phyloP scores from a whole-genome alignment of 1,140 invertebrate species.

The Zaprionus davidi region DNA sequence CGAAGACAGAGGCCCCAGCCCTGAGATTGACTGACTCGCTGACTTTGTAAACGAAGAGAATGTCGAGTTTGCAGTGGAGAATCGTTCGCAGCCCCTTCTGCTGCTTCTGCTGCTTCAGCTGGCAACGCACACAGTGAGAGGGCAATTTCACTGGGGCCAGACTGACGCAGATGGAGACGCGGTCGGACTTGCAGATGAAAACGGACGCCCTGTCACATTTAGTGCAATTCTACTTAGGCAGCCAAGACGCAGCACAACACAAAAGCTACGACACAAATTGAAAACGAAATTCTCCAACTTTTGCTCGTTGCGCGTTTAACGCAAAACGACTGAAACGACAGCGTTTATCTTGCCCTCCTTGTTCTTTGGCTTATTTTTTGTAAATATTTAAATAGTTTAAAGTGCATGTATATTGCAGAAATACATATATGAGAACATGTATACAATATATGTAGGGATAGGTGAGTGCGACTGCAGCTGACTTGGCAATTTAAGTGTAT shows the following conservation, averaged over 20 bases:
- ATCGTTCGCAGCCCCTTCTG: conserved; percentile 14
- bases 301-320: conserved; percentile 18
- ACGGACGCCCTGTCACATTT: conserved; percentile 68
- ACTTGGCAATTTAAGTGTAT: conserved; percentile 36
- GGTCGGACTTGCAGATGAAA: conserved; percentile 24
- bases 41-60: conserved; percentile 30
- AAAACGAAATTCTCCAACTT: conserved; percentile 67
- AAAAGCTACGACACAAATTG: conserved; percentile 68
- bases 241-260: conserved; percentile 44
- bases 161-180: conserved; percentile 22
- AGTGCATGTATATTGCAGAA: conserved; percentile 17
- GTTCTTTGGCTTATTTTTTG: conserved; percentile 6
- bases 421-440: not conserved
- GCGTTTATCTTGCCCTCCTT: conserved; percentile 41
- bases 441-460: not conserved
- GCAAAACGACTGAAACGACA: conserved; percentile 38
- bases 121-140: conserved; percentile 25
- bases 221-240: conserved; percentile 59
- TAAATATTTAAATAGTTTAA: conserved; percentile 75
- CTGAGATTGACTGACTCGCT: conserved; percentile 18
- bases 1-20: not conserved
- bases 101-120: conserved; percentile 17
- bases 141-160: conserved; percentile 48
- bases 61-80: conserved; percentile 29
- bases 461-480: conserved; percentile 11